A percentile compares a stretch with the other conserved stretches of the same genome.
phyloP scores from a whole-genome alignment of 2,797 vertebrate species.

The Cossypha dichroa region DNA sequence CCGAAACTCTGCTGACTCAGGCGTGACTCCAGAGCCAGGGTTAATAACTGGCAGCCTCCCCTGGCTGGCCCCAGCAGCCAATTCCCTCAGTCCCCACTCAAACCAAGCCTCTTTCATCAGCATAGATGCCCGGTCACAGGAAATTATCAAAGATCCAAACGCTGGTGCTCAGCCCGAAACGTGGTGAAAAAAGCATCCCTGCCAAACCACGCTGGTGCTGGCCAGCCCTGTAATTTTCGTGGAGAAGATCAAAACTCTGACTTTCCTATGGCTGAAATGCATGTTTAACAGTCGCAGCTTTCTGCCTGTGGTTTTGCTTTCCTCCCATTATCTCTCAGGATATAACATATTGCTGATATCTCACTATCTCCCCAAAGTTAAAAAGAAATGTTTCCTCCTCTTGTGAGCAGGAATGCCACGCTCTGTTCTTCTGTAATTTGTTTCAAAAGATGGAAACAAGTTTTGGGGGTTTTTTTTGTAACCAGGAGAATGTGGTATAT shows the following conservation, averaged over 20 bases:
- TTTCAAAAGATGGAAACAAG: not conserved
- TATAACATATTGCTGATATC: not conserved
- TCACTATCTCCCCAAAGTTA: not conserved
- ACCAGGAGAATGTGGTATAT: not conserved
- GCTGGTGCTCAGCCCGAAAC: not conserved
- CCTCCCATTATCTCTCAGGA: not conserved
- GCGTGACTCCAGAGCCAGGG: slow-evolving; percentile 37
- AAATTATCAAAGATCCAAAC: not conserved
- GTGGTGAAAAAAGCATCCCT: not conserved
- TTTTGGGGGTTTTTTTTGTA: not conserved
- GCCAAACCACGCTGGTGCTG: not conserved
- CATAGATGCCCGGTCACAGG: not conserved
- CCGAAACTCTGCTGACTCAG: slow-evolving; percentile 76
- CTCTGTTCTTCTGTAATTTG: not conserved
- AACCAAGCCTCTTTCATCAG: not conserved
- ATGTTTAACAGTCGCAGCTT: not conserved
- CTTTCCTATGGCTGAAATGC: not conserved
- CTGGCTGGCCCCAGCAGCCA: not conserved
- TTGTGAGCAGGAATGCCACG: not conserved
- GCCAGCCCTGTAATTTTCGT: not conserved
- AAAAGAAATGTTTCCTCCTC: not conserved
- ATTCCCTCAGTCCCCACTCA: not conserved
- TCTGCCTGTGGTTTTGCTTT: not conserved
- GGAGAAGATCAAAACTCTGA: not conserved
- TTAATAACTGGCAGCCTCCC: not conserved